Percentiles rank a stretch among this genome's conserved stretches.
These are phyloP conservation scores for Carcinoscorpius rotundicauda DNA, from an alignment of 1,140 invertebrate species.

Conservation along the genomic window DNA sequence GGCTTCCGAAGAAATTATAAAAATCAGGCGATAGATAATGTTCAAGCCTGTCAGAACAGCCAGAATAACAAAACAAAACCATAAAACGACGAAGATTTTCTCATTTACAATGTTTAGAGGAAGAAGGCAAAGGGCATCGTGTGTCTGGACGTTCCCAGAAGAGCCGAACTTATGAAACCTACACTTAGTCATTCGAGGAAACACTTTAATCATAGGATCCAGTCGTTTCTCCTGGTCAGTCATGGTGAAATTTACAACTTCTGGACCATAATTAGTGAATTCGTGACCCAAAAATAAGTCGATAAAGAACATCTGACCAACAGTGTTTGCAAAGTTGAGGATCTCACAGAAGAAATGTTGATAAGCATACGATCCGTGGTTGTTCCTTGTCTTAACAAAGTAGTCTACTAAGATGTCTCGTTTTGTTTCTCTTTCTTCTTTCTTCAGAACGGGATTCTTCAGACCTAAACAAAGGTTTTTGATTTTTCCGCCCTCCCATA, in stretches of 20 bases:
- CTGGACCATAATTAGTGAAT: slow-evolving; percentile 36
- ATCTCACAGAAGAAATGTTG: not conserved
- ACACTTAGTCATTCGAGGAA: slow-evolving; percentile 27
- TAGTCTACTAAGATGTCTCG: not conserved
- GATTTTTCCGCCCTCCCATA: not conserved
- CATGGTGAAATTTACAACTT: slow-evolving; percentile 68
- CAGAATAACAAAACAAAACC: slow-evolving; percentile 27
- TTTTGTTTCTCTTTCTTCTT: not conserved
- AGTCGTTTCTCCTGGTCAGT: slow-evolving; percentile 35
- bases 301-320: slow-evolving; percentile 31
- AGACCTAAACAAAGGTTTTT: not conserved
- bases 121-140: slow-evolving; percentile 35
- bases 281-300: slow-evolving; percentile 34
- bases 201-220: slow-evolving; percentile 27
- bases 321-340: slow-evolving; percentile 27
- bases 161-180: slow-evolving; percentile 23
- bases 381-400: not conserved
- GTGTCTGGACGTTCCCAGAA: slow-evolving; percentile 30
- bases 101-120: slow-evolving; percentile 38
- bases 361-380: not conserved
- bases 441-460: not conserved
- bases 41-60: slow-evolving; percentile 23
- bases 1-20: slow-evolving; percentile 39
- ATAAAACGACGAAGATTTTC: slow-evolving; percentile 33
- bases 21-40: slow-evolving; percentile 30